A percentile compares a stretch with the other conserved stretches of the same genome.
These are phyloP conservation scores for Holothuria scabra DNA, from an alignment of 53 echinoderm and acorn worm species.

Conservation along the genomic window DNA sequence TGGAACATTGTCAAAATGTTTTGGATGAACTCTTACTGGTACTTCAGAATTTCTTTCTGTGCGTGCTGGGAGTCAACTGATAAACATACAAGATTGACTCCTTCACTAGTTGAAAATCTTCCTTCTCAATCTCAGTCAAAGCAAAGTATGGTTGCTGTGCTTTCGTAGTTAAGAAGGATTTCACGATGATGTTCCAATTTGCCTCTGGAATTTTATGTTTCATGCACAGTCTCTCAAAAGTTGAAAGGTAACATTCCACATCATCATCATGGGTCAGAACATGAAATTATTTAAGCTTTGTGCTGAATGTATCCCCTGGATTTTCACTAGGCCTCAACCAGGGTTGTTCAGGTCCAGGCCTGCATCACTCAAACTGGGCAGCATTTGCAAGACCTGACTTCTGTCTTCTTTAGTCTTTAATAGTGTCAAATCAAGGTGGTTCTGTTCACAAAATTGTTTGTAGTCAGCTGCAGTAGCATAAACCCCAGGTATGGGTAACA, in stretches of 20 bases:
- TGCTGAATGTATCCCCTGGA: background rate
- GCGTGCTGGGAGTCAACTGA: slow-evolving; percentile 17
- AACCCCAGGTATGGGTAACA: too few relatives aligned
- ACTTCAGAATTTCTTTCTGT: too few relatives aligned
- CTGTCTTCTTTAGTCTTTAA: slow-evolving; percentile 55
- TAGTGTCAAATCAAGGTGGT: slow-evolving; percentile 43
- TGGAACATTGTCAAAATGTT: too few relatives aligned
- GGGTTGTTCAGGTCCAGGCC: background rate
- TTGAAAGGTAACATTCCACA: slow-evolving; percentile 52
- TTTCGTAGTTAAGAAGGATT: slow-evolving; percentile 57
- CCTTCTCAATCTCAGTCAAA: slow-evolving; percentile 48
- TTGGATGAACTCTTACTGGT: too few relatives aligned
- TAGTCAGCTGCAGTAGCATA: slow-evolving; percentile 5
- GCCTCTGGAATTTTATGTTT: slow-evolving; percentile 11
- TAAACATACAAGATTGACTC: slow-evolving; percentile 22
- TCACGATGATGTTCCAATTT: slow-evolving; percentile 46
- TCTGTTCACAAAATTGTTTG: slow-evolving; percentile 14
- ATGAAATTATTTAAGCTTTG: slow-evolving; percentile 51
- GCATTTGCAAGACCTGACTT: slow-evolving; percentile 24
- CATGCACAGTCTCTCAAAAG: slow-evolving; percentile 60
- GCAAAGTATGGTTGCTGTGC: slow-evolving; percentile 63
- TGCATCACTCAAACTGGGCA: slow-evolving; percentile 4
- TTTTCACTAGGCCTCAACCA: background rate
- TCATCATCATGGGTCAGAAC: slow-evolving; percentile 60
- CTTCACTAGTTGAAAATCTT: slow-evolving; percentile 39